Percentiles rank a stretch among this genome's conserved stretches.
These are phyloP conservation scores for Drosophila bipectinata DNA, from an alignment of 1,140 invertebrate genomes.

Conservation along the genomic window DNA sequence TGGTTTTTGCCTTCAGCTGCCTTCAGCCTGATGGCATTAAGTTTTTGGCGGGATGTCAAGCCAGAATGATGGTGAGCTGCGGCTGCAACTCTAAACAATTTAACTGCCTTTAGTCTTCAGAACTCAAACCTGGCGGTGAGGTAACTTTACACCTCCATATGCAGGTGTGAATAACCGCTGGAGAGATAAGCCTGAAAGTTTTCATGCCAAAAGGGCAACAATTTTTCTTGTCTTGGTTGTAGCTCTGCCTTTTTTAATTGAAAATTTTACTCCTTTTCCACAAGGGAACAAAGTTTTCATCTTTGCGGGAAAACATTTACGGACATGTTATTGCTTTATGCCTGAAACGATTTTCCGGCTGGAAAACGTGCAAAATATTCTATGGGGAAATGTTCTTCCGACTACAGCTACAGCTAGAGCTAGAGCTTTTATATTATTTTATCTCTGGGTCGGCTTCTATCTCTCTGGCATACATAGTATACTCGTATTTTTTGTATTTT, in stretches of 20 bases:
- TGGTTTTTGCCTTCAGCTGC: not conserved
- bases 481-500: conserved; percentile 26
- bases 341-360: conserved; percentile 43
- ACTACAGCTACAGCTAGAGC: conserved; percentile 6
- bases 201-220: conserved; percentile 4
- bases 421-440: conserved; percentile 14
- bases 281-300: conserved; percentile 17
- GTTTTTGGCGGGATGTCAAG: conserved; percentile 47
- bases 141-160: conserved; percentile 27
- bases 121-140: not conserved
- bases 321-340: conserved; percentile 8
- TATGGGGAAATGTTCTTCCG: conserved; percentile 40
- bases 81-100: conserved; percentile 15
- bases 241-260: conserved; percentile 27
- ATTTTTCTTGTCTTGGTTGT: not conserved
- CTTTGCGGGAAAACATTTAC: conserved; percentile 7
- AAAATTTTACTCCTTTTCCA: conserved; percentile 27
- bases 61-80: conserved; percentile 17
- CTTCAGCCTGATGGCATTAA: conserved; percentile 25
- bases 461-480: conserved; percentile 1
- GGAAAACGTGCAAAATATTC: conserved; percentile 48
- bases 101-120: conserved; percentile 1
- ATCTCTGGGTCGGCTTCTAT: conserved; percentile 11
- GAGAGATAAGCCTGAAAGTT: conserved; percentile 35
- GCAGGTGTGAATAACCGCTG: conserved; percentile 75